These are phyloP conservation scores for Sturmia bella DNA, from an alignment of 2,888 invertebrate species.

Conservation along the genomic window DNA sequence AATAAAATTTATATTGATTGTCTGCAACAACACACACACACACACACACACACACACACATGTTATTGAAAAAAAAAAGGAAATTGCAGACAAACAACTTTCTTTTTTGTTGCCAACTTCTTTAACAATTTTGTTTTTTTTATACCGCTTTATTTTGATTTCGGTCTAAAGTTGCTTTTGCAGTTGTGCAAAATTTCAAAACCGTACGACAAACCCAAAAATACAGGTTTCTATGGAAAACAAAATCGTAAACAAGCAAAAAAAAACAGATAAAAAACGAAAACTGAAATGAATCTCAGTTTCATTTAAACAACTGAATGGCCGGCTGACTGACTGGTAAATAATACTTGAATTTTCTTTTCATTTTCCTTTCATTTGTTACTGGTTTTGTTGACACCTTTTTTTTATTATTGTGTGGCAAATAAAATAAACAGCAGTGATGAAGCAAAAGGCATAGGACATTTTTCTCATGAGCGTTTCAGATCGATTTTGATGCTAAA, in stretches of 20 bases:
- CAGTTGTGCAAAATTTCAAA: conserved; percentile 31
- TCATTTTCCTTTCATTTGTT: conserved; percentile 68
- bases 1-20: conserved; percentile 44
- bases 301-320: conserved; percentile 37
- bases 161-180: conserved; percentile 11
- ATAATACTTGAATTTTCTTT: conserved; percentile 57
- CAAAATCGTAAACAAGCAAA: conserved; percentile 5
- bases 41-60: too few species aligned
- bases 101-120: conserved; percentile 59
- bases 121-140: conserved; percentile 8
- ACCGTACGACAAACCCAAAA: conserved; percentile 38
- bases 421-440: conserved; percentile 17
- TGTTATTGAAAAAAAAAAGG: conserved; percentile 59
- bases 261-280: not conserved
- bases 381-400: conserved; percentile 52
- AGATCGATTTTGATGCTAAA: too few species aligned
- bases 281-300: conserved; percentile 30
- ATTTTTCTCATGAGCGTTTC: too few species aligned
- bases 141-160: conserved; percentile 21
- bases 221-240: conserved; percentile 62
- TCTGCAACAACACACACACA: not conserved
- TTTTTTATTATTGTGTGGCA: not conserved
- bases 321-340: conserved; percentile 25
- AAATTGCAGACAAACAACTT: conserved; percentile 69
- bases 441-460: not conserved